phyloP scores from a whole-genome alignment of 1,140 invertebrate species.

The Heterodera schachtii region DNA sequence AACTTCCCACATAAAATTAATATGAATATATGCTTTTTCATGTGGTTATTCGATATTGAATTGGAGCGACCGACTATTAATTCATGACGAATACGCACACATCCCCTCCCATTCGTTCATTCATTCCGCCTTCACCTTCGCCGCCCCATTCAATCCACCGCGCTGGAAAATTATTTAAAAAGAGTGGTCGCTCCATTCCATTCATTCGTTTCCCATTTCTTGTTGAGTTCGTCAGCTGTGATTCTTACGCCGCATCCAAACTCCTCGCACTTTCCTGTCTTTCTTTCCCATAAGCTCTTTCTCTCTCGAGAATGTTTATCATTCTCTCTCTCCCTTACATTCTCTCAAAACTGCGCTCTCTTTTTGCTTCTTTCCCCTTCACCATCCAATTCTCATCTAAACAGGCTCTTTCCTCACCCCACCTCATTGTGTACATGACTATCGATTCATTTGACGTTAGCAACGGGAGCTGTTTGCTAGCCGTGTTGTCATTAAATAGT shows the following conservation, averaged over 20 bases:
- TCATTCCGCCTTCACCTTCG: neutral
- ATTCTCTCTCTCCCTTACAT: neutral
- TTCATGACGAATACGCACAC: neutral
- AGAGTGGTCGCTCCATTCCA: neutral
- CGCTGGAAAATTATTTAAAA: neutral
- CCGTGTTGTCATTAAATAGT: neutral
- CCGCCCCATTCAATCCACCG: too few species aligned
- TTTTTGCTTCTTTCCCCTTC: neutral
- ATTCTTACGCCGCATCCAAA: neutral
- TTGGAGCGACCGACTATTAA: neutral
- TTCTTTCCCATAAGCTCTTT: neutral
- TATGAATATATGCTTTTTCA: too few species aligned
- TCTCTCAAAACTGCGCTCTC: neutral
- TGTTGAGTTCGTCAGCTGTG: neutral
- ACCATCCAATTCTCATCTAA: neutral
- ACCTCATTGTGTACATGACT: too few species aligned
- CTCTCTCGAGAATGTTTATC: neutral
- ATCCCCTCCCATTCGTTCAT: neutral
- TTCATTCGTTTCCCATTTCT: neutral
- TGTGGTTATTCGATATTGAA: too few species aligned
- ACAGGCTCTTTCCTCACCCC: neutral
- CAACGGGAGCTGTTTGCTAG: neutral
- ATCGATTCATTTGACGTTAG: too few species aligned
- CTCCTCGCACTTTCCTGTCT: neutral
- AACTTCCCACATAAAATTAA: too few species aligned